Base-by-base conservation (phyloP, 1,140 invertebrate species). In the Drosophila punjabiensis region DNA sequence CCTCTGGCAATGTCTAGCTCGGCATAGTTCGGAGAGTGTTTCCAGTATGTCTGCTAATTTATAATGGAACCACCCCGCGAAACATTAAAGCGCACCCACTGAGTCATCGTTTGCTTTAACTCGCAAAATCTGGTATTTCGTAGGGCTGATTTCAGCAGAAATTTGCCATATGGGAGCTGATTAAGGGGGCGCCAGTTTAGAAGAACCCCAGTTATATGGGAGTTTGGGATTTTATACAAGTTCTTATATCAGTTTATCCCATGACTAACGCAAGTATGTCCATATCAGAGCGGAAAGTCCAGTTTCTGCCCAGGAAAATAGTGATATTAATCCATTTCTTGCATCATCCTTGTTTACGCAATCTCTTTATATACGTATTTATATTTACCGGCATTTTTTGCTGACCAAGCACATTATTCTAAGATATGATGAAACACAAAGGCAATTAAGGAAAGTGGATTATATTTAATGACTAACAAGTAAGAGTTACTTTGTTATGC, bases 31-130 rank as follows among this genome's bases (percentile, higher is more conserved):
- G 11, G n/a, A 73, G 41, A 43, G 33, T n/a, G 28, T 11, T 61
- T n/a, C 24, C 56, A 48, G 43, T 28, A 47, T 37, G 68, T 74
- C 47, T 74, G 55, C 55, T 32, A 32, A 14, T 45, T 74, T 62
- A 37, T 20, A 47, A 56, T 9, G 33, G 39, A 68, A 41, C 35
- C 62, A 30, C 68, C 62, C 35, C 14, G 11, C n/a, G 18, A 24
- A 52, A 28, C 20, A 37, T 30, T 13, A 58, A 47, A 65, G 58
- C 24, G 18, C n/a, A 2, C 64, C 64, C 64, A 45, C 35, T 74
- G 68, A 74, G 70, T 74, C 69, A 73, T 35, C 37, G 30, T 43
- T 5, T 18, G 61, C 35, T 16, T 52, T 47, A 35, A 47, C 16
- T 30, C 1, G 48, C 7, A 4, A 35, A 43, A 45, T 70, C 37